Conservation (phyloP, 1,140 invertebrate genomes). For the Asobara japonica region DNA sequence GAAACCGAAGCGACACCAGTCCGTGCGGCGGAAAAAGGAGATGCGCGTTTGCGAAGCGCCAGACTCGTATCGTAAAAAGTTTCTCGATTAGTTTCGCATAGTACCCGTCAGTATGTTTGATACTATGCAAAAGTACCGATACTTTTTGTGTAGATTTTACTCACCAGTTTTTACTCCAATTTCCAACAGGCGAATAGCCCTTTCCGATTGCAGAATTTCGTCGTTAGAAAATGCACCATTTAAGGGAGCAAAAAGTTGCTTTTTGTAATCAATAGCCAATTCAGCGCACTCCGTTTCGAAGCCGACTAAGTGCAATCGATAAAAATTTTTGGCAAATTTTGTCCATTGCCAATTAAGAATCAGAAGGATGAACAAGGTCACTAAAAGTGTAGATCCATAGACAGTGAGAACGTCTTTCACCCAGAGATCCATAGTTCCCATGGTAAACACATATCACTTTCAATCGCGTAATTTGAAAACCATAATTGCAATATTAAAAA, state of each 20-base stretch:
- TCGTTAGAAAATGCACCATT: constrained; percentile 46
- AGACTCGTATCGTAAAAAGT: no score
- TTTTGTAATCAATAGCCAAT: constrained; percentile 44
- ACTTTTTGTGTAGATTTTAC: neutral
- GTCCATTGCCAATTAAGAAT: constrained; percentile 45
- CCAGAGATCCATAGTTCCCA: constrained; percentile 55
- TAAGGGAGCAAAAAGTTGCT: constrained; percentile 48
- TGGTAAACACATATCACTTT: constrained; percentile 32
- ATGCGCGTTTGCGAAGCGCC: no score
- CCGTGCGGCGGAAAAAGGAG: no score
- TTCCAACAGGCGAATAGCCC: constrained; percentile 54
- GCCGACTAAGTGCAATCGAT: constrained; percentile 51
- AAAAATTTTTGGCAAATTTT: constrained; percentile 43
- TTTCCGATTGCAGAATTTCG: constrained; percentile 41
- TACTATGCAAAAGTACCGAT: no score
- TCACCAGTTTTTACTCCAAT: constrained; percentile 62
- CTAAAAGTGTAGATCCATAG: constrained; percentile 48
- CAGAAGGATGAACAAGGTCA: constrained; percentile 17
- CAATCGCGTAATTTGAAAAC: neutral
- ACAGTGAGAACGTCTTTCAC: constrained; percentile 50
- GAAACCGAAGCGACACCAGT: no score
- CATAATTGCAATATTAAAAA: neutral
- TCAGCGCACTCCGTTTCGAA: constrained; percentile 58
- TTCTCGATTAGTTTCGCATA: no score
- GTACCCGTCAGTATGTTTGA: no score